phyloP scores from a whole-genome alignment of 2,888 invertebrate genomes.

The Spodoptera exigua region DNA sequence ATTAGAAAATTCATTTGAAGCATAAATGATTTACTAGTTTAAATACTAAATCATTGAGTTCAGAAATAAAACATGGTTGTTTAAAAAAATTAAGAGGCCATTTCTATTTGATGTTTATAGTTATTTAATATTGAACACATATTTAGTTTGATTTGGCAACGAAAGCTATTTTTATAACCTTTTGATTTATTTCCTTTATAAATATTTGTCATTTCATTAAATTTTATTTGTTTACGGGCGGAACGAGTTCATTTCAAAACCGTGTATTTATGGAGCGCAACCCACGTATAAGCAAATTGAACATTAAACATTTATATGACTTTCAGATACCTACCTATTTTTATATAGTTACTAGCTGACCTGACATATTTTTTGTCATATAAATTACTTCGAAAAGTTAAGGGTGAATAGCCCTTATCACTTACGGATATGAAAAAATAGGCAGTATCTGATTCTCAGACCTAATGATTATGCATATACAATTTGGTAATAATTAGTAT shows the following conservation, averaged over 20 bases:
- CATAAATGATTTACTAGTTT: too few relatives aligned
- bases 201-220: constrained; percentile 41
- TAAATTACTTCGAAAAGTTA: too few relatives aligned
- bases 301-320: constrained; percentile 2
- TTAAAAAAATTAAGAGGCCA: not conserved
- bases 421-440: too few relatives aligned
- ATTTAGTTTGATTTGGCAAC: constrained; percentile 32
- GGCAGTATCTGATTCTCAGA: too few relatives aligned
- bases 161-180: constrained; percentile 47
- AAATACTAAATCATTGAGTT: too few relatives aligned
- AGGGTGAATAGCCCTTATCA: too few relatives aligned
- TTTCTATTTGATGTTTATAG: constrained; percentile 12
- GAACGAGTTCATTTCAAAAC: constrained; percentile 35
- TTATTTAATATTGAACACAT: constrained; percentile 5
- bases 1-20: too few relatives aligned
- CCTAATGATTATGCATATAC: too few relatives aligned
- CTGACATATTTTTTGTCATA: too few relatives aligned
- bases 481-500: too few relatives aligned
- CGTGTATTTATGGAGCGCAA: constrained; percentile 13
- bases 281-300: not conserved
- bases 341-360: not conserved
- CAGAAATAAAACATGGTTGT: too few relatives aligned
- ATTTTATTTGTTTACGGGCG: constrained; percentile 37
- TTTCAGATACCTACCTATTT: too few relatives aligned
- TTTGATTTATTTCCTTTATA: constrained; percentile 51